A percentile compares a stretch with the other conserved stretches of the same genome.
These are phyloP conservation scores for Platycnemis pennipes DNA, from an alignment of 2,888 invertebrate genomes.

Conservation along the genomic window DNA sequence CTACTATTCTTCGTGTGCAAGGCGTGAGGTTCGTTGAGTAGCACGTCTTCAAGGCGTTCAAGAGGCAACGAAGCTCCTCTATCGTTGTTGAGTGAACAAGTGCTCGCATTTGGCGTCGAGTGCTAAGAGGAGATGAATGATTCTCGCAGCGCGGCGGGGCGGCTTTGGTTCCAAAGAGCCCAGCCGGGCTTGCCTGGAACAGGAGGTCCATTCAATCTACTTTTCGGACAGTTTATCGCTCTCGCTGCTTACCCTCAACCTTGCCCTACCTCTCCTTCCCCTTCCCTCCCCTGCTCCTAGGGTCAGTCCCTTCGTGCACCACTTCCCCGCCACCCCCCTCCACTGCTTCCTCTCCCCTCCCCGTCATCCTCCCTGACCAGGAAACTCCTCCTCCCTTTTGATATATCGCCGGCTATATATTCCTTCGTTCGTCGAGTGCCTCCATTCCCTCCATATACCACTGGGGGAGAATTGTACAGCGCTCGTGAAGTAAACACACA, in stretches of 20 bases:
- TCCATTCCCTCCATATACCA: background rate
- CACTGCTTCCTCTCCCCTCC: background rate
- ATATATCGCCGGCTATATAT: slow-evolving; percentile 8
- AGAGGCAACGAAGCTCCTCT: background rate
- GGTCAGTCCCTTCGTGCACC: no score
- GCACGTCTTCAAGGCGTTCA: background rate
- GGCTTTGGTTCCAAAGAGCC: no score
- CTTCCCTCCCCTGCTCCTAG: background rate
- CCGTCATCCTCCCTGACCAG: background rate
- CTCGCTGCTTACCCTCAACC: background rate
- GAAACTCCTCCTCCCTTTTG: background rate
- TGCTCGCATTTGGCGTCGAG: background rate
- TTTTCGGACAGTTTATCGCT: background rate
- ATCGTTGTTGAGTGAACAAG: background rate
- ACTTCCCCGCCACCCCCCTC: background rate
- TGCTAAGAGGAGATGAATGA: background rate
- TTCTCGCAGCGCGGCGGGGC: background rate
- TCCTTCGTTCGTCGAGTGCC: background rate
- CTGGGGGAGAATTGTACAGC: background rate
- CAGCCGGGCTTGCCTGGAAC: background rate
- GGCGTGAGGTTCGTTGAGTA: background rate
- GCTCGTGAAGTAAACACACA: background rate
- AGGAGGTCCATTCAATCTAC: background rate
- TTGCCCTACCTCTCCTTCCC: background rate
- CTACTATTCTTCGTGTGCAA: no score